These are phyloP conservation scores for Cyclina sinensis DNA, from an alignment of 1,140 invertebrate genomes.

Conservation along the genomic window DNA sequence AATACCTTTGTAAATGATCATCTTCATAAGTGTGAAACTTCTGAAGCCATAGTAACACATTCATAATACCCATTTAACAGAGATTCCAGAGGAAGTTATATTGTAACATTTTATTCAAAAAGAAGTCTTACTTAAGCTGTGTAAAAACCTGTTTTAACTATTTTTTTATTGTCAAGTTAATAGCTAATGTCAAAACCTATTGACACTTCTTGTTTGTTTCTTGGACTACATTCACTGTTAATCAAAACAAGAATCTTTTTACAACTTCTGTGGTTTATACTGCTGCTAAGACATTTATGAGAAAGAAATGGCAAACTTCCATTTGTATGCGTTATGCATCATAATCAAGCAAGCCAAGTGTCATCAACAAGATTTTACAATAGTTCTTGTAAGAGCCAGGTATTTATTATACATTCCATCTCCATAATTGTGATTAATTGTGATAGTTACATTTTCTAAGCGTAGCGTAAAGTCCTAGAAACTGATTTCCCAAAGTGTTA, in stretches of 20 bases:
- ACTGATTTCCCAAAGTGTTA: constrained; percentile 14
- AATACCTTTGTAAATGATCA: too few species aligned
- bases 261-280: constrained; percentile 19
- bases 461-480: background rate
- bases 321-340: constrained; percentile 39
- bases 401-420: constrained; percentile 33
- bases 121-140: too few species aligned
- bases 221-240: constrained; percentile 9
- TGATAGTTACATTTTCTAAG: background rate
- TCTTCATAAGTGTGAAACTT: too few species aligned
- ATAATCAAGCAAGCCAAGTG: constrained; percentile 32
- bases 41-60: too few species aligned
- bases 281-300: constrained; percentile 36
- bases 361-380: constrained; percentile 26
- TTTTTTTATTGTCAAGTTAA: too few species aligned
- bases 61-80: too few species aligned
- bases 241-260: constrained; percentile 32
- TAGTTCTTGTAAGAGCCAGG: background rate
- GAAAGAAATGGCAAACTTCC: constrained; percentile 42
- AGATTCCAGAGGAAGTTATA: too few species aligned
- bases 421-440: constrained; percentile 22
- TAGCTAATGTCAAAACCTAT: too few species aligned
- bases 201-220: background rate
- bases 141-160: too few species aligned
- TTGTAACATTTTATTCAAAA: too few species aligned